Evolutionary conservation across 1,140 invertebrate species (phyloP), one percentile per base, ranked within the genome.

Genomic region (Aradophagus sp.): DNA sequence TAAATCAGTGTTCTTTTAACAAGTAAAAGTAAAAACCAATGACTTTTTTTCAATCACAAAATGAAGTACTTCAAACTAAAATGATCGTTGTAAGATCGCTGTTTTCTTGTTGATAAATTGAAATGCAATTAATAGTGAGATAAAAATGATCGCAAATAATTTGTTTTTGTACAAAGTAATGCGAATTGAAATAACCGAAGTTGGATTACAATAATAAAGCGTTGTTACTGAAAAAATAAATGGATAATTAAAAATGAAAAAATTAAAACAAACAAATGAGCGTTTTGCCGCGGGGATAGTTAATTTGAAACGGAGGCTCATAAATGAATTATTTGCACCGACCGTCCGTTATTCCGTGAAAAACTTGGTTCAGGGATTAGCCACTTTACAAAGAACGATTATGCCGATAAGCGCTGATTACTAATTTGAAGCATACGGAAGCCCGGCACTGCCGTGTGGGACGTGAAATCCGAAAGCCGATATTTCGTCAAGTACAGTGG

Each of bases 351-450:
- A 65, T 71, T 61, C 48, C 20, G 26, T 38, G 55, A 39, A 63
- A 65, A 65, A 71, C 55, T 71, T 66, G 39, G 59, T 65, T 61
- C 39, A 47, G 45, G 55, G 68, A 71, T 71, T 71, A 71, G 53
- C 59, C 68, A 71, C 68, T 59, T 65, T 58, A 65, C 55, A 39
- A 65, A 66, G 68, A 71, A 71, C 55, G 53, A 66, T 66, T 71
- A 66, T 65, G 68, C 61, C 59, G 68, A 71, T 71, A 71, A 71
- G 68, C 61, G 44, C 61, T 71, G 68, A 65, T 71, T 71, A 71
- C 55, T 71, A 71, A 71, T 71, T 71, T 61, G 61, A 65, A 71
- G 68, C 68, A 66, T 71, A 63, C 41, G 66, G 53, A 71, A 71
- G 66, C 55, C 42, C 53, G 63, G 56, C 47, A 42, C 61, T 65